phyloP scores from a whole-genome alignment of 2,113 vertebrate species.

The Carassius auratus region DNA sequence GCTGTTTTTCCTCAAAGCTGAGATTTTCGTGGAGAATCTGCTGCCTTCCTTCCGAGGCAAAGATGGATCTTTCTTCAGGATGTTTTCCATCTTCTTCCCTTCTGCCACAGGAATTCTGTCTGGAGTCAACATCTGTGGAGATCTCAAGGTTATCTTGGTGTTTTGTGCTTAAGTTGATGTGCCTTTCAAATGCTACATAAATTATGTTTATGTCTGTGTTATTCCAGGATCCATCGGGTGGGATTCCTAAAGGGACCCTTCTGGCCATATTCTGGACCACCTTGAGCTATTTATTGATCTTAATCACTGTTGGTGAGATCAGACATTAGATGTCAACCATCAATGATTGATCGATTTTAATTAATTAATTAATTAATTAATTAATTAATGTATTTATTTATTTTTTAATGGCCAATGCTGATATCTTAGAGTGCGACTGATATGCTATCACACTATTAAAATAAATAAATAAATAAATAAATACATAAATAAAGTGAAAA shows the following conservation, averaged over 20 bases:
- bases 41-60: conserved; percentile 62
- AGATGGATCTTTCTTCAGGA: conserved; percentile 69
- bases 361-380: too few species aligned
- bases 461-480: too few species aligned
- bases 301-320: conserved; percentile 67
- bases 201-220: background rate
- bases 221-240: conserved; percentile 69
- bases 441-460: too few species aligned
- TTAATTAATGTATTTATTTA: too few species aligned
- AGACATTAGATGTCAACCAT: background rate
- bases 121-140: conserved; percentile 77
- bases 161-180: background rate
- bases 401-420: too few species aligned
- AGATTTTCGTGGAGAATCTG: conserved; percentile 74
- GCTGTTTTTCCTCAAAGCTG: conserved; percentile 55
- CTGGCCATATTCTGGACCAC: conserved; percentile 76
- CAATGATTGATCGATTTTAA: too few species aligned
- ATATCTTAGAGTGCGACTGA: too few species aligned
- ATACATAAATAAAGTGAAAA: too few species aligned
- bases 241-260: conserved; percentile 76
- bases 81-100: conserved; percentile 82
- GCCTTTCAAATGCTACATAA: background rate
- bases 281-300: conserved; percentile 68
- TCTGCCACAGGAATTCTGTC: conserved; percentile 76
- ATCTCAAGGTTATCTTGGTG: conserved; percentile 70